Base-by-base conservation (phyloP, 2,113 vertebrate species). In the Myxocyprinus asiaticus region DNA sequence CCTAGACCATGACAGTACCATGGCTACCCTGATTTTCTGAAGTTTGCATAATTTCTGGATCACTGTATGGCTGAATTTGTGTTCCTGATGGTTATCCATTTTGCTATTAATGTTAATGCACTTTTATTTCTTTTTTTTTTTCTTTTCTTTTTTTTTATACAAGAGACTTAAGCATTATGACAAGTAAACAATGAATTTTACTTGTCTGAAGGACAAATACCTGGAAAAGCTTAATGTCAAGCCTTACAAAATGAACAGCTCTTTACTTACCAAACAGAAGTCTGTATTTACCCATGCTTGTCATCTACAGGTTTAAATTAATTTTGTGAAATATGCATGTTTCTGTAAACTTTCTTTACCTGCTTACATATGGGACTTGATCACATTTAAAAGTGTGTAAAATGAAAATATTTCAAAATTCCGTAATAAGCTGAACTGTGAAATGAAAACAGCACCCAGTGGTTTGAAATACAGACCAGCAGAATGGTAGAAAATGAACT, bases 261-360 rank as follows among this genome's bases (percentile, higher is more conserved):
- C 15, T 33, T 74, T 11, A 5, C 9, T 74, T 33, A 63, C 9
- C 69, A 15, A 15, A 59, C 22, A 50, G 6, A 14, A 6, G 11
- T 55, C 9, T 71, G 17, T 67, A 50, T 79, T 63, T 43, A 62
- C 61, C 45, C n/a, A 51, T 79, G 77, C 77, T 70, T 78, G 77
- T 62, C 12, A 22, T 69, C 7, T 56, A 10, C 47, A 45, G 69
- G 56, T 53, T 74, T 74, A 62, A 63, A 42, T 63, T 50, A 17
- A 50, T 63, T 63, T 74, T 63, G 58, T 63, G 72, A 47, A 62
- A 45, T 63, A 59, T 63, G 72, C 59, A 50, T 74, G 59, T 62
- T 47, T 74, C 4, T 74, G 71, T 74, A 17, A 17, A 50, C 4
- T 4, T 63, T 33, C 62, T 74, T 63, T 63, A 12, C 9, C 44